A percentile compares a stretch with the other conserved stretches of the same genome.
Conservation (phyloP, 2,113 vertebrate species). For the Thermophis baileyi region DNA sequence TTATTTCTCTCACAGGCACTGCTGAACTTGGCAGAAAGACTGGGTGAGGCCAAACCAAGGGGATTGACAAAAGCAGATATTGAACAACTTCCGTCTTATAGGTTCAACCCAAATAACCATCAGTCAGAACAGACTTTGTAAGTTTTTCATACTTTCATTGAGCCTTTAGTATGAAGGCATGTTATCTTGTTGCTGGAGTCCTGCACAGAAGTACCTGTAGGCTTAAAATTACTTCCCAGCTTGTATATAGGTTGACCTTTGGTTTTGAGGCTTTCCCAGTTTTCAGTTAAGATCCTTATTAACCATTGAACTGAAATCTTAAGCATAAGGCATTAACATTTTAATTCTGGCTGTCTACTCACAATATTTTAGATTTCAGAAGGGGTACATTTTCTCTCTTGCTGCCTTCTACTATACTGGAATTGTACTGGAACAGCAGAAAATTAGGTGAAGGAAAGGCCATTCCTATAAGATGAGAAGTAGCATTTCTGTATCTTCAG, state of each 20-base stretch:
- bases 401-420: background rate
- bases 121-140: constrained; percentile 97
- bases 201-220: background rate
- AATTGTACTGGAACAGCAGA: background rate
- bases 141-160: constrained; percentile 59
- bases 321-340: background rate
- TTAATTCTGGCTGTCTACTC: background rate
- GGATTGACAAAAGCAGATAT: constrained; percentile 95
- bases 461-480: background rate
- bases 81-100: constrained; percentile 95
- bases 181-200: background rate
- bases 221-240: background rate
- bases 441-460: background rate
- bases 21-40: constrained; percentile 91
- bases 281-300: background rate
- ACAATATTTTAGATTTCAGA: background rate
- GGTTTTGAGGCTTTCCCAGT: background rate
- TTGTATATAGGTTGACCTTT: background rate
- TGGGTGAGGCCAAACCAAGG: constrained; percentile 95
- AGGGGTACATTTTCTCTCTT: background rate
- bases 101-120: constrained; percentile 97
- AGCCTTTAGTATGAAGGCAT: background rate
- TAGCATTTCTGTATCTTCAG: background rate
- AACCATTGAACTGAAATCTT: background rate
- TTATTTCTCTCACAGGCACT: constrained; percentile 76